These are phyloP conservation scores for Cremastobaeus sp. DNA, from an alignment of 2,888 invertebrate genomes.

Conservation along the genomic window DNA sequence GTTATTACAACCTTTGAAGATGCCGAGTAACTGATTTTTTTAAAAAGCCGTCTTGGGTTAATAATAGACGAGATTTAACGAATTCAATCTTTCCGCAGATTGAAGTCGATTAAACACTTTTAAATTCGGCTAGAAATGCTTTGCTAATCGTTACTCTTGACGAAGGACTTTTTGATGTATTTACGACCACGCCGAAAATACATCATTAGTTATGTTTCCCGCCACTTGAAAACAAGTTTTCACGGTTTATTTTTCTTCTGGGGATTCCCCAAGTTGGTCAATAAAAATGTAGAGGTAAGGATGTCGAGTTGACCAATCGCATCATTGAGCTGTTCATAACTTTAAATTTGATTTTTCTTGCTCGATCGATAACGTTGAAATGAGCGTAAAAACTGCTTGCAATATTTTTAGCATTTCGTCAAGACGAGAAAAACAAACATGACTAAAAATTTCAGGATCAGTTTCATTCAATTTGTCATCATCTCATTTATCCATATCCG, in stretches of 20 bases:
- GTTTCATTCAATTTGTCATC: too few relatives aligned
- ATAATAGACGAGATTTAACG: slow-evolving; percentile 34
- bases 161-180: slow-evolving; percentile 10
- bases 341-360: slow-evolving; percentile 21
- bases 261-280: not conserved
- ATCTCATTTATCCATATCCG: too few relatives aligned
- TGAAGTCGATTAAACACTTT: slow-evolving; percentile 25
- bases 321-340: slow-evolving; percentile 6
- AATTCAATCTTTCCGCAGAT: slow-evolving; percentile 15
- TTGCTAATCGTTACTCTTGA: slow-evolving; percentile 1
- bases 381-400: too few relatives aligned
- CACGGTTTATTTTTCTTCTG: not conserved
- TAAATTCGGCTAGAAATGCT: slow-evolving; percentile 14
- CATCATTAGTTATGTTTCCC: slow-evolving; percentile 11
- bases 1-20: slow-evolving; percentile 21
- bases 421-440: too few relatives aligned
- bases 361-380: too few relatives aligned
- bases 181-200: too few relatives aligned
- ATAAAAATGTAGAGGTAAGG: not conserved
- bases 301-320: slow-evolving; percentile 16
- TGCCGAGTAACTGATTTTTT: slow-evolving; percentile 21
- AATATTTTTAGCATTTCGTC: too few relatives aligned
- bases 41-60: slow-evolving; percentile 12
- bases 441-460: too few relatives aligned
- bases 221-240: not conserved